Percentiles rank a stretch among this genome's conserved stretches.
phyloP scores from a whole-genome alignment of 2,888 invertebrate species.

The Melinaea marsaeus region DNA sequence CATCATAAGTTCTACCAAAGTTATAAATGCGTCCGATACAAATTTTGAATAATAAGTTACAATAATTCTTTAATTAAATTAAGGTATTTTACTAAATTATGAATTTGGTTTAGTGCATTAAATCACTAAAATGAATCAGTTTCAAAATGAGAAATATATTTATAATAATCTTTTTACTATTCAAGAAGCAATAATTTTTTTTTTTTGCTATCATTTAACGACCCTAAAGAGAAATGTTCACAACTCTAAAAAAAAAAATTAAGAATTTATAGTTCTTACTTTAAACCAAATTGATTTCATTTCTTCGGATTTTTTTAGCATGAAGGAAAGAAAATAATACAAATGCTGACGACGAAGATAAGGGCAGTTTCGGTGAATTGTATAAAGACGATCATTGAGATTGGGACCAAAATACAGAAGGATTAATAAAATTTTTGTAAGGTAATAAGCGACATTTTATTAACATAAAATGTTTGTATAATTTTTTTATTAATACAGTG shows the following conservation, averaged over 20 bases:
- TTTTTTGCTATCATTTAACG: neutral
- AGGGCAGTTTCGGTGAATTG: too few relatives aligned
- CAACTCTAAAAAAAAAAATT: neutral
- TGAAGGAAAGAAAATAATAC: too few relatives aligned
- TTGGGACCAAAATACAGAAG: too few relatives aligned
- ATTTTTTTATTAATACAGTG: constrained; percentile 43
- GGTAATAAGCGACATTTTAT: constrained; percentile 40
- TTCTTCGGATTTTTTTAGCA: too few relatives aligned
- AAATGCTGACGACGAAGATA: too few relatives aligned
- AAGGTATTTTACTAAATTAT: constrained; percentile 29
- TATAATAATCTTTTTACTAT: too few relatives aligned
- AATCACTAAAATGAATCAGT: too few relatives aligned
- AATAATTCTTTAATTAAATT: constrained; percentile 55
- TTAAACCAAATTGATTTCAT: constrained; percentile 27
- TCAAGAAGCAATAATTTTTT: neutral
- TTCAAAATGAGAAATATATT: too few relatives aligned
- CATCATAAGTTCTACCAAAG: too few relatives aligned
- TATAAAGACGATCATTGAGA: too few relatives aligned
- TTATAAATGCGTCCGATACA: too few relatives aligned
- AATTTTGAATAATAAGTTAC: constrained; percentile 67
- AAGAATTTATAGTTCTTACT: neutral
- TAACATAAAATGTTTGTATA: neutral
- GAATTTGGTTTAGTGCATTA: too few relatives aligned
- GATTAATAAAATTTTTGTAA: constrained; percentile 55
- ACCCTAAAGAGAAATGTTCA: constrained; percentile 1